Conservation (phyloP, 2,888 invertebrate species). For the Tromatobia lineatoria region DNA sequence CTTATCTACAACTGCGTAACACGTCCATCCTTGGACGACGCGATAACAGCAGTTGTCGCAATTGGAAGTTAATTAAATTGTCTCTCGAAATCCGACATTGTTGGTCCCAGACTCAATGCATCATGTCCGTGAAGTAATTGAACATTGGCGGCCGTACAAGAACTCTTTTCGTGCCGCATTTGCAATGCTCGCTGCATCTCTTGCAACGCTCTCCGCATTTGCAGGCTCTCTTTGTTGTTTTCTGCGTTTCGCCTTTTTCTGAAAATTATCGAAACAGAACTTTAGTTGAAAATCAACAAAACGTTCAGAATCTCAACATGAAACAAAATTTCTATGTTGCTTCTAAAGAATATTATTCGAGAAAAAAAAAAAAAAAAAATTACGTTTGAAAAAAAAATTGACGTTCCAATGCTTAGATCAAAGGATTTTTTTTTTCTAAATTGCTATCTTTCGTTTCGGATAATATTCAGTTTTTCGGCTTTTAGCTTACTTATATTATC, state of each 20-base stretch:
- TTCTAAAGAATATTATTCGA: no score
- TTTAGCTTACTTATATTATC: no score
- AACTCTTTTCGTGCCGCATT: slow-evolving; percentile 75
- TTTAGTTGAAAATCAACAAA: not conserved
- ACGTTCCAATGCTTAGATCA: no score
- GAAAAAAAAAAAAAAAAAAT: no score
- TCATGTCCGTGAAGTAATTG: slow-evolving; percentile 80
- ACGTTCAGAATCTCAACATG: no score
- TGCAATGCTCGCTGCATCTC: slow-evolving; percentile 77
- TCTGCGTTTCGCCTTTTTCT: slow-evolving; percentile 67
- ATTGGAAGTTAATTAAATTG: not conserved
- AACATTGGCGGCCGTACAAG: slow-evolving; percentile 79
- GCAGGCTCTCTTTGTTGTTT: slow-evolving; percentile 69
- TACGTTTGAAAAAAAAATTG: no score
- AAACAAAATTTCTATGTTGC: no score
- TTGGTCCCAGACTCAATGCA: slow-evolving; percentile 74
- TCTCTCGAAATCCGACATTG: not conserved
- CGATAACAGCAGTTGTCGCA: not conserved
- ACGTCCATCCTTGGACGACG: not conserved
- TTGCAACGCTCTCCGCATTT: slow-evolving; percentile 78
- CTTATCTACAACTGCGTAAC: slow-evolving; percentile 16
- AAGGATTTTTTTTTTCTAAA: no score
- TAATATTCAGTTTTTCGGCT: no score
- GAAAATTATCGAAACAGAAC: slow-evolving; percentile 10
- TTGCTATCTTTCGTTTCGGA: no score